Conservation (phyloP, 2,113 vertebrate genomes). For the Gallinago jamesoni region DNA sequence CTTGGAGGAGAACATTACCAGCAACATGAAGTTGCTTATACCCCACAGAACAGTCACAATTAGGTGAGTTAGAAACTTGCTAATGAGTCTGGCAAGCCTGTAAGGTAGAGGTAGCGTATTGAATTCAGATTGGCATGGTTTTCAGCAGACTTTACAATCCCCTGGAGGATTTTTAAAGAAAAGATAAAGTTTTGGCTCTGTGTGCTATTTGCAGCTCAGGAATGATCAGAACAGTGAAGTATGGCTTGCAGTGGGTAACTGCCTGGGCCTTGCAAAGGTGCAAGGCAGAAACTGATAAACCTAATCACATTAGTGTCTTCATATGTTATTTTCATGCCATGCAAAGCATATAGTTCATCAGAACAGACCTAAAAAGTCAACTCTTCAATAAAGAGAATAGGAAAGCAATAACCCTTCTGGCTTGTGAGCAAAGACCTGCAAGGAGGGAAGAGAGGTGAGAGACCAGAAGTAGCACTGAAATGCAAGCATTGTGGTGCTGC, state of each 20-base stretch:
- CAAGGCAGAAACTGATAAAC: neutral
- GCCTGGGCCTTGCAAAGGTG: neutral
- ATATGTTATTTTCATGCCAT: neutral
- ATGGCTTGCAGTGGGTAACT: neutral
- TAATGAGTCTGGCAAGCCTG: neutral
- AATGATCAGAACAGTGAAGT: neutral
- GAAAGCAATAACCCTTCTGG: neutral
- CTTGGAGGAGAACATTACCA: neutral
- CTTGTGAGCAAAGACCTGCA: neutral
- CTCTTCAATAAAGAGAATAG: neutral
- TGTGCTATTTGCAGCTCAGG: neutral
- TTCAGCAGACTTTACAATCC: neutral
- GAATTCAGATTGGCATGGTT: neutral
- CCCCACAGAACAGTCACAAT: neutral
- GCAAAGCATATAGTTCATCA: neutral
- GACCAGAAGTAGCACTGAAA: neutral
- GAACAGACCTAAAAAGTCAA: neutral
- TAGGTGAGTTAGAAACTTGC: neutral
- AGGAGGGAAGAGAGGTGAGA: neutral
- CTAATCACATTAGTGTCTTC: neutral
- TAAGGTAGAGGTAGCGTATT: neutral
- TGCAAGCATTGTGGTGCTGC: neutral
- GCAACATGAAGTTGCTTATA: neutral
- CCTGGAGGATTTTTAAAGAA: neutral
- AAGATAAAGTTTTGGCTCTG: neutral